phyloP scores from a whole-genome alignment of 2,113 vertebrate genomes.

The Elephas maximus region DNA sequence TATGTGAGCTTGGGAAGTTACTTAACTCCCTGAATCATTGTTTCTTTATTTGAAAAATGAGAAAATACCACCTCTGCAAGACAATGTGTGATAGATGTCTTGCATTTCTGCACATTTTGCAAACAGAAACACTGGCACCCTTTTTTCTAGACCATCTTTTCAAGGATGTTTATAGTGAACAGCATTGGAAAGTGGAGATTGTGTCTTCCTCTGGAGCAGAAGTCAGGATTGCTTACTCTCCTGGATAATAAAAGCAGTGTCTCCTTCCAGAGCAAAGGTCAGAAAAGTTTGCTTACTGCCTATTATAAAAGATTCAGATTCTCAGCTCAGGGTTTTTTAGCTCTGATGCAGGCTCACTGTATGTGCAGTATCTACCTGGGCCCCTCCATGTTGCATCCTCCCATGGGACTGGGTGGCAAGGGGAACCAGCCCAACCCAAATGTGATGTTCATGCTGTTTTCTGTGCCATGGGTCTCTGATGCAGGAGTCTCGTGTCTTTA shows the following conservation, averaged over 20 bases:
- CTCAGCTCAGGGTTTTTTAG: not conserved
- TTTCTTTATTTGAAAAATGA: constrained; percentile 13
- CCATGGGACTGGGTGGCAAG: not conserved
- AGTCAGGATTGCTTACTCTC: not conserved
- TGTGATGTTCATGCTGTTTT: not conserved
- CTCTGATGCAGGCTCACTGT: not conserved
- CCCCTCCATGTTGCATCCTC: not conserved
- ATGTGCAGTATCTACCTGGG: not conserved
- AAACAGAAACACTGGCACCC: not conserved
- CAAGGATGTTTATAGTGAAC: not conserved
- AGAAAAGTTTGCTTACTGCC: not conserved
- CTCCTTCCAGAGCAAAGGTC: not conserved
- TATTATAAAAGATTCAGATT: not conserved
- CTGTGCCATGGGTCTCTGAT: not conserved
- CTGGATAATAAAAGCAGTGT: not conserved
- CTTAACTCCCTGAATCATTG: not conserved
- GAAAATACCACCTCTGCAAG: not conserved
- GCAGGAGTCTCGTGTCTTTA: too few relatives aligned
- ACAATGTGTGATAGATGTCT: not conserved
- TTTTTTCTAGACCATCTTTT: not conserved
- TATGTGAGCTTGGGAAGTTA: not conserved
- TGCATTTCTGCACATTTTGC: not conserved
- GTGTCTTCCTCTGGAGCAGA: not conserved
- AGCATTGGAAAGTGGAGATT: not conserved
- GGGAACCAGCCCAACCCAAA: not conserved